A percentile compares a stretch with the other conserved stretches of the same genome.
phyloP scores from a whole-genome alignment of 2,113 vertebrate genomes.

The Noturus placidus region DNA sequence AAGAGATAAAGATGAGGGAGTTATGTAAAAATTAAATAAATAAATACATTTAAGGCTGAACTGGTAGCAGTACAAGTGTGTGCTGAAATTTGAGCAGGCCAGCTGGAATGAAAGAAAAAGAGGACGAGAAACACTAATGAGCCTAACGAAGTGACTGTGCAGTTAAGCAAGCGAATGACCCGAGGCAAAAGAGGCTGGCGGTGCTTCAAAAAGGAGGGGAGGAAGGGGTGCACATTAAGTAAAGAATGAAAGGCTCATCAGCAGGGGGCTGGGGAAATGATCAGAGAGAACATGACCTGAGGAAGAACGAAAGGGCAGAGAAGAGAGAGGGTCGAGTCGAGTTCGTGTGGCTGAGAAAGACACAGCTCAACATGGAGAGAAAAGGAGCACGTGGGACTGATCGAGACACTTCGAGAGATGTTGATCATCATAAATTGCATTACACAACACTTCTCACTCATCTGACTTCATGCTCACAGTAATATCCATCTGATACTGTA shows the following conservation, averaged over 20 bases:
- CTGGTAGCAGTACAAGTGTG: slow-evolving; percentile 6
- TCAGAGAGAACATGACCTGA: neutral
- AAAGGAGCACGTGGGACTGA: slow-evolving; percentile 28
- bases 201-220: slow-evolving; percentile 28
- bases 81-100: slow-evolving; percentile 18
- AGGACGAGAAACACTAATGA: slow-evolving; percentile 56
- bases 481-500: neutral
- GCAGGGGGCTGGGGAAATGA: slow-evolving; percentile 14
- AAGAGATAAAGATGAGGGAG: slow-evolving; percentile 36
- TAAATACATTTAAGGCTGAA: too few species aligned
- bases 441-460: neutral
- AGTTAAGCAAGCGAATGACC: slow-evolving; percentile 56
- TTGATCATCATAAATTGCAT: neutral
- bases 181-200: slow-evolving; percentile 51
- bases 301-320: slow-evolving; percentile 8
- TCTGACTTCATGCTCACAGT: neutral
- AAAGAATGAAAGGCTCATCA: neutral
- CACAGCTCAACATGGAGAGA: slow-evolving; percentile 6
- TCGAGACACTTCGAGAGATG: neutral
- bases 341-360: neutral
- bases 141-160: slow-evolving; percentile 66
- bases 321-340: slow-evolving; percentile 2
- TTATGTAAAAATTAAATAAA: neutral
- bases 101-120: slow-evolving; percentile 32
- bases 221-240: slow-evolving; percentile 28